A percentile compares a stretch with the other conserved stretches of the same genome.
Evolutionary conservation across 2,888 invertebrate genomes (phyloP).

Genomic region (Ommatoiulus sabulosus): DNA sequence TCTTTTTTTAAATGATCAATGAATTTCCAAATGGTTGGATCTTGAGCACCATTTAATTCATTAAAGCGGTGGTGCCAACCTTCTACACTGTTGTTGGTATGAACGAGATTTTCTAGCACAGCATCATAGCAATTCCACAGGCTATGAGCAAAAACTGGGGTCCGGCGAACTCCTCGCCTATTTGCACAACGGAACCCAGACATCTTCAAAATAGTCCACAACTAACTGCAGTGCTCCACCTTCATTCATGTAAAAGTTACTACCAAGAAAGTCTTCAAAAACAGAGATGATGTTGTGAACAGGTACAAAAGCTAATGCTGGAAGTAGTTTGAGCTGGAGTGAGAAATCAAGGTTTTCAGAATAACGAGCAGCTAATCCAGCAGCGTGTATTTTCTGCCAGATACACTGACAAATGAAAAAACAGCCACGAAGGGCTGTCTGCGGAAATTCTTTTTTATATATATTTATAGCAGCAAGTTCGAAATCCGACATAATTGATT

Average conservation of each 20-base stretch:
- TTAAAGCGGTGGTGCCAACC: slow-evolving; percentile 58
- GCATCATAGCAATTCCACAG: slow-evolving; percentile 57
- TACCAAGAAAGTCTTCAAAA: slow-evolving; percentile 48
- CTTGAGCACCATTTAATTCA: slow-evolving; percentile 44
- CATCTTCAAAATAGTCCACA: slow-evolving; percentile 59
- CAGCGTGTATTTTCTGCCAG: slow-evolving; percentile 49
- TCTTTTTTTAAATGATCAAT: slow-evolving; percentile 58
- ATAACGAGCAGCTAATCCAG: slow-evolving; percentile 55
- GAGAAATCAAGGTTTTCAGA: slow-evolving; percentile 51
- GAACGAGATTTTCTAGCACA: slow-evolving; percentile 1
- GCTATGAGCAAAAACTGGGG: background rate
- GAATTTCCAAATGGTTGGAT: slow-evolving; percentile 60
- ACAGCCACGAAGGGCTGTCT: slow-evolving; percentile 31
- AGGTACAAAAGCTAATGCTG: slow-evolving; percentile 57
- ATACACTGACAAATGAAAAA: slow-evolving; percentile 58
- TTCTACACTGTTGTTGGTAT: slow-evolving; percentile 58
- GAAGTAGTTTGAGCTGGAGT: slow-evolving; percentile 22
- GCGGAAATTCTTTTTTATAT: slow-evolving; percentile 51
- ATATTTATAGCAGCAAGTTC: background rate
- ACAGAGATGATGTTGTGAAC: slow-evolving; percentile 47
- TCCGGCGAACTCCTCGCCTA: background rate
- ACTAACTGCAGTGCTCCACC: slow-evolving; percentile 2
- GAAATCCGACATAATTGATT: background rate
- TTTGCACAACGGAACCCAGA: slow-evolving; percentile 56
- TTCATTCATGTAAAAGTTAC: background rate